Conservation (phyloP, 2,797 vertebrate species). For the Poecilia velifera region DNA sequence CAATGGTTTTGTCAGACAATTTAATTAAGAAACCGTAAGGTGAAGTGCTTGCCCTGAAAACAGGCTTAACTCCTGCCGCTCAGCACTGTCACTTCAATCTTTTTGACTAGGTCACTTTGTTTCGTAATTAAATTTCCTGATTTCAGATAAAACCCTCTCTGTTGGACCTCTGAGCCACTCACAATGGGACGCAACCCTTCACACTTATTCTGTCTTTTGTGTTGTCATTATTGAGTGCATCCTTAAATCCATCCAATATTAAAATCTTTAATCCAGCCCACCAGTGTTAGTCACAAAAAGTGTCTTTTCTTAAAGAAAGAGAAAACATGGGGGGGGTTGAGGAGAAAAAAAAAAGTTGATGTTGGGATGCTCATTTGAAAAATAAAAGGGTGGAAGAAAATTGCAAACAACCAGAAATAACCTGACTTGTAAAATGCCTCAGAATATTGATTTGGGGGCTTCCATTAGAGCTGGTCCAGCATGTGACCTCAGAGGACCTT, state of each 20-base stretch:
- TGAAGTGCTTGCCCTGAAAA: constrained; percentile 62
- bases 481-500: constrained; percentile 31
- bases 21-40: constrained; percentile 66
- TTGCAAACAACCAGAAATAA: constrained; percentile 11
- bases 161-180: constrained; percentile 41
- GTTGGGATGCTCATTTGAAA: constrained; percentile 10
- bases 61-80: constrained; percentile 54
- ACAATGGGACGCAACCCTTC: constrained; percentile 42
- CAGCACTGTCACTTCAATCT: constrained; percentile 43
- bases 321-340: not conserved
- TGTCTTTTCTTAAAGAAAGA: constrained; percentile 42
- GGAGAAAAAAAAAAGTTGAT: constrained; percentile 1
- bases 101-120: constrained; percentile 55
- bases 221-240: constrained; percentile 47
- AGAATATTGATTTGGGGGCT: constrained; percentile 61
- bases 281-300: constrained; percentile 48
- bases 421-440: constrained; percentile 41
- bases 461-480: constrained; percentile 43
- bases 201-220: constrained; percentile 59
- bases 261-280: constrained; percentile 64
- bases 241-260: constrained; percentile 44
- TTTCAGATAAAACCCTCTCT: constrained; percentile 48
- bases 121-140: constrained; percentile 66
- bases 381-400: constrained; percentile 2
- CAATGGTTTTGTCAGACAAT: constrained; percentile 49